phyloP scores from a whole-genome alignment of 2,113 vertebrate species.

The Pristiophorus japonicus region DNA sequence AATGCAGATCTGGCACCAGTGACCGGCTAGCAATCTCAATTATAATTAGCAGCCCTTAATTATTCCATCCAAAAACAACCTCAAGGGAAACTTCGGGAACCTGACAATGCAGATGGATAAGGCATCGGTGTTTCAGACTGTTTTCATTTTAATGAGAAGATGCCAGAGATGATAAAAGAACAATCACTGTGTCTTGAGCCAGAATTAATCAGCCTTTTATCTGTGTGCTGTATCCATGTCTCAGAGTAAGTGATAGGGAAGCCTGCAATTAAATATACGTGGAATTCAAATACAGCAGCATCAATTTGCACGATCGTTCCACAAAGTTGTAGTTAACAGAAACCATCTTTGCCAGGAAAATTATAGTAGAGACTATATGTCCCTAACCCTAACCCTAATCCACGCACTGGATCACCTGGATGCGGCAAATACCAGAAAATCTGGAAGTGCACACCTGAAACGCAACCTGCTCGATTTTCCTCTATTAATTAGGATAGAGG shows the following conservation, averaged over 20 bases:
- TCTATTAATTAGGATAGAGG: neutral
- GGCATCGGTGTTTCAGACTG: neutral
- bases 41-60: neutral
- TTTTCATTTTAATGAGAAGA: neutral
- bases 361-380: neutral
- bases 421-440: neutral
- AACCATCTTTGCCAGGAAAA: neutral
- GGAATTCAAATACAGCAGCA: neutral
- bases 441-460: neutral
- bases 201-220: constrained; percentile 16
- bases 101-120: neutral
- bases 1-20: neutral
- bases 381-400: too few relatives aligned
- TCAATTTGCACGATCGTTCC: neutral
- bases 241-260: constrained; percentile 19
- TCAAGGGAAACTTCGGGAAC: neutral
- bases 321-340: neutral
- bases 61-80: neutral
- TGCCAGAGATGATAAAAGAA: neutral
- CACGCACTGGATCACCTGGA: too few relatives aligned
- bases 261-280: neutral
- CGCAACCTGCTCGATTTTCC: neutral
- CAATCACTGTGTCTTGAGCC: neutral
- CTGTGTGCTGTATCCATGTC: neutral
- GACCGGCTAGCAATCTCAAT: neutral